Percentiles rank a stretch among this genome's conserved stretches.
Conservation (phyloP, 2,888 invertebrate species). For the Pristionchus japonicus region DNA sequence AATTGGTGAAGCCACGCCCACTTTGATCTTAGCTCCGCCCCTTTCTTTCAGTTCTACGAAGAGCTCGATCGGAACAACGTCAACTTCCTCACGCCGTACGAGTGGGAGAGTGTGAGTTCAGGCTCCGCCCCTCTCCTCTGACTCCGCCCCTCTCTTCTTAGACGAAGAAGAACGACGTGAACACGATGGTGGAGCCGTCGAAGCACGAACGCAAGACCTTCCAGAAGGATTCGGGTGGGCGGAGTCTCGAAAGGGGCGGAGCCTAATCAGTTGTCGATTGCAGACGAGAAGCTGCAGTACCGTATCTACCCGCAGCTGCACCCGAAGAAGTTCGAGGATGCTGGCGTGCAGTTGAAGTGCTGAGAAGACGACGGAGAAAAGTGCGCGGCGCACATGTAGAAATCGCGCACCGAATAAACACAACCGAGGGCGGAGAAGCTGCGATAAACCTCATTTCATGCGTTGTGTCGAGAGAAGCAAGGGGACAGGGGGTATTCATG, state of each 20-base stretch:
- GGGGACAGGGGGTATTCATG: background rate
- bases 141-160: background rate
- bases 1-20: slow-evolving; percentile 28
- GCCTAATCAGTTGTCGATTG: background rate
- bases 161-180: slow-evolving; percentile 5
- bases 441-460: slow-evolving; percentile 38
- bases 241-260: background rate
- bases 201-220: slow-evolving; percentile 27
- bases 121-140: background rate
- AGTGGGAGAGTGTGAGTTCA: slow-evolving; percentile 23
- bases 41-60: slow-evolving; percentile 13
- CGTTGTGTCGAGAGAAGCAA: background rate
- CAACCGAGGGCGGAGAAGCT: slow-evolving; percentile 29
- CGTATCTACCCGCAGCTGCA: slow-evolving; percentile 32
- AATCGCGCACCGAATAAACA: slow-evolving; percentile 6
- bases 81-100: slow-evolving; percentile 37
- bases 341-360: slow-evolving; percentile 27
- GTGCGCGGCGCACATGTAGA: background rate
- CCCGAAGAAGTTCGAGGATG: slow-evolving; percentile 6
- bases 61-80: slow-evolving; percentile 2
- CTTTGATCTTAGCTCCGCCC: background rate
- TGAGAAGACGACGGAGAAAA: background rate
- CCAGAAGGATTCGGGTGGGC: slow-evolving; percentile 4
- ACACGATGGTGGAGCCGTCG: slow-evolving; percentile 34
- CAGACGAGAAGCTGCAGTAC: slow-evolving; percentile 38